Evolutionary conservation across 2,113 vertebrate species (phyloP), one percentile per base, ranked within the genome.

Genomic region (Suricata suricatta): DNA sequence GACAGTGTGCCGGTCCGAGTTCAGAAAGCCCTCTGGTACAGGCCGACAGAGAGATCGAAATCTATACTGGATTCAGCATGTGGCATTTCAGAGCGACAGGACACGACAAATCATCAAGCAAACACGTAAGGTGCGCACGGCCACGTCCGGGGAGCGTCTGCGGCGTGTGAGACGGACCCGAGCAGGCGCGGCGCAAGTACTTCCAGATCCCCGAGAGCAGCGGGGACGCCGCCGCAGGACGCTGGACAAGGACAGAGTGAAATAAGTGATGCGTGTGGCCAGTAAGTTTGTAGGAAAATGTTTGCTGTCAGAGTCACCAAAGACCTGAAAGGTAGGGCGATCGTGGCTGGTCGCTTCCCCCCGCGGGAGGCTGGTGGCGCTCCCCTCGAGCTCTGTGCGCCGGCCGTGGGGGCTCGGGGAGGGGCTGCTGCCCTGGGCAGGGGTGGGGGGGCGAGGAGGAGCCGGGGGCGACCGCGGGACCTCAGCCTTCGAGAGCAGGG

Each of bases 341-440:
- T 33, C 21, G 21, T 27, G 47, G 52, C 3, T 1, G 50, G 60
- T 64, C 10, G 1, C 4, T 23, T 66, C 66, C 19, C 92, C 25
- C 31, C 52, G 69, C 0, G 2, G 14, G 7, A 1, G 33, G 8
- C 4, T 1, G 54, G 27, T 47, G 25, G 64, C 7, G 0, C 10
- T 27, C 2, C 17, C 0, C 52, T 29, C 15, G 2, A 50, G 57
- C 57, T 47, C 0, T 2, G 1, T 21, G 17, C 44, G 14, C 27
- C 41, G 77, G 33, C 5, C 9, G 2, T 0, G 16, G 31, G 27
- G 12, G n/a, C 68, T 5, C 50, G n/a, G 31, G 68, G 52, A 38
- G 19, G 63, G 82, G n/a, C n/a, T 13, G 5, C 44, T 44, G 33
- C 27, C 41, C 16, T 5, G 7, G 13, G 11, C 0, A 13, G 52